Conservation (phyloP, 2,888 invertebrate species). For the Cylindroiulus punctatus region DNA sequence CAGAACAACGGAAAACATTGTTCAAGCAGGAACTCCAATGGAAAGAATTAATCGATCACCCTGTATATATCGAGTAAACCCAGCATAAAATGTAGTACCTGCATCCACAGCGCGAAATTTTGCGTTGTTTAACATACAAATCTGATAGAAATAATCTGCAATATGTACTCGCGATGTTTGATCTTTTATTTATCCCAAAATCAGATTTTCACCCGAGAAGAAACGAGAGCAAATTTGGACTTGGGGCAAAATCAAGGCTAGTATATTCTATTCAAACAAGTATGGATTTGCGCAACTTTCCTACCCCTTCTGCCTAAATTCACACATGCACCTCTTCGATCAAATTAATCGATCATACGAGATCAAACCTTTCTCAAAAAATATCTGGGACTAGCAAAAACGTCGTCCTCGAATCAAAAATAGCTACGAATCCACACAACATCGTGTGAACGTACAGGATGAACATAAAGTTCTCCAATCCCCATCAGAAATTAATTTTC, state of each 20-base stretch:
- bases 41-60: too few relatives aligned
- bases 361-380: background rate
- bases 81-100: background rate
- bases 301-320: background rate
- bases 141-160: slow-evolving; percentile 36
- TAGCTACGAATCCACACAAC: too few relatives aligned
- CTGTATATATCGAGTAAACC: background rate
- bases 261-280: background rate
- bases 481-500: too few relatives aligned
- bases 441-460: too few relatives aligned
- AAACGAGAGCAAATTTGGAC: slow-evolving; percentile 28
- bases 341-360: background rate
- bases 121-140: background rate
- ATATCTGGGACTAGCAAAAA: too few relatives aligned
- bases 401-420: too few relatives aligned
- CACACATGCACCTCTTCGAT: background rate
- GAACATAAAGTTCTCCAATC: too few relatives aligned
- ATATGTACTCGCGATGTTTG: slow-evolving; percentile 27
- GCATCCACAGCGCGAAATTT: background rate
- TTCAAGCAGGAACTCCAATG: too few relatives aligned
- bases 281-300: background rate
- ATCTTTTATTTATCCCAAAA: slow-evolving; percentile 30
- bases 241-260: background rate
- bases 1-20: background rate
- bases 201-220: background rate